A percentile compares a stretch with the other conserved stretches of the same genome.
These are phyloP conservation scores for Caradrina kadenii DNA, from an alignment of 2,888 invertebrate species.

Conservation along the genomic window DNA sequence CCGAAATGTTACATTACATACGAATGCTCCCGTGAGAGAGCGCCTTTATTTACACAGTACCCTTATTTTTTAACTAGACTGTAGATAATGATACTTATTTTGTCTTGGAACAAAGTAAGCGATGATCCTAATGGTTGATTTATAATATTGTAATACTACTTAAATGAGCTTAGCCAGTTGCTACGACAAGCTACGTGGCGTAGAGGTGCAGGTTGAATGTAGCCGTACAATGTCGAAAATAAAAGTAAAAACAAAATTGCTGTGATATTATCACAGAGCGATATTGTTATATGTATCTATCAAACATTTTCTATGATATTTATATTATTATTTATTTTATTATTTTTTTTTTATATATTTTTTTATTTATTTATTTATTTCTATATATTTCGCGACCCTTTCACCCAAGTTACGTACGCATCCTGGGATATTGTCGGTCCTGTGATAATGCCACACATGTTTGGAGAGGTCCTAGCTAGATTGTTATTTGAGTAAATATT, in stretches of 20 bases:
- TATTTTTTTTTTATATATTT: too few relatives aligned
- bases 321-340: too few relatives aligned
- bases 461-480: too few relatives aligned
- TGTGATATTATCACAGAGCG: not conserved
- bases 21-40: too few relatives aligned
- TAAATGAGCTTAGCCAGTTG: constrained; percentile 37
- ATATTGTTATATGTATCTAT: too few relatives aligned
- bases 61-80: constrained; percentile 15
- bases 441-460: too few relatives aligned
- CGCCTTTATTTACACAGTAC: constrained; percentile 21
- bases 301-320: too few relatives aligned
- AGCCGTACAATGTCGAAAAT: constrained; percentile 3
- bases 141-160: constrained; percentile 25
- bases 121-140: constrained; percentile 23
- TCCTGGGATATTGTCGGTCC: too few relatives aligned
- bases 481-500: constrained; percentile 3
- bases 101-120: constrained; percentile 15
- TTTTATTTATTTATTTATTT: too few relatives aligned
- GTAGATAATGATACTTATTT: constrained; percentile 13
- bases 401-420: too few relatives aligned
- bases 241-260: not conserved
- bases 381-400: too few relatives aligned
- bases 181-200: constrained; percentile 41
- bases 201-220: constrained; percentile 25
- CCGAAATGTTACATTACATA: too few relatives aligned